These are phyloP conservation scores for Crypturellus undulatus DNA, from an alignment of 2,113 vertebrate species.

Conservation along the genomic window DNA sequence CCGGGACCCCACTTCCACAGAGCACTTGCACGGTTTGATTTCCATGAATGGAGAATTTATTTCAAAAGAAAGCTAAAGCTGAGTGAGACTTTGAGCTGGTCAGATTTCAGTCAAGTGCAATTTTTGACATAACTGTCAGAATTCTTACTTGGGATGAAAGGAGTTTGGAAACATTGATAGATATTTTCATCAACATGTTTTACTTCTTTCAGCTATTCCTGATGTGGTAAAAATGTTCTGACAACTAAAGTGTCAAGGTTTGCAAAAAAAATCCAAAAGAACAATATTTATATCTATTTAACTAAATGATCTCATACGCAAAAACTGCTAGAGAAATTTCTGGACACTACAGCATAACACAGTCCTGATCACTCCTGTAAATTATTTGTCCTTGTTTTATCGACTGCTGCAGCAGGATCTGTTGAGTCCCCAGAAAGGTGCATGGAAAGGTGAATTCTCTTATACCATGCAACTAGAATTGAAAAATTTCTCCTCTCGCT, in stretches of 20 bases:
- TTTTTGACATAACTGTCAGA: not conserved
- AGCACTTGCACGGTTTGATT: accelerated
- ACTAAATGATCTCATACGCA: not conserved
- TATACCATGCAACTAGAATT: not conserved
- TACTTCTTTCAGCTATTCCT: not conserved
- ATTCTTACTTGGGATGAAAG: not conserved
- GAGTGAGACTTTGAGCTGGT: not conserved
- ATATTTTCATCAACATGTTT: not conserved
- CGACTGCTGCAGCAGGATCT: not conserved
- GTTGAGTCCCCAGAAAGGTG: not conserved
- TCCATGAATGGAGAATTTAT: not conserved
- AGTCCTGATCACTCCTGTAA: not conserved
- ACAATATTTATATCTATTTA: not conserved
- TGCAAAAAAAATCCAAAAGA: not conserved
- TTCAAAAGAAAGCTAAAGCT: not conserved
- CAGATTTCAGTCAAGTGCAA: not conserved
- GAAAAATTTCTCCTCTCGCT: not conserved
- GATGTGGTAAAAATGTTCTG: not conserved
- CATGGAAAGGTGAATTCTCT: not conserved
- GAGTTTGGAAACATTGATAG: not conserved
- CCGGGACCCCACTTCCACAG: not conserved
- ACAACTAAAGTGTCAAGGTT: not conserved
- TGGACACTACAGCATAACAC: not conserved
- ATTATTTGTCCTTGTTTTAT: not conserved
- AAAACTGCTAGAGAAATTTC: not conserved